Evolutionary conservation across 2,113 vertebrate genomes (phyloP), one percentile per base, ranked within the genome.

Genomic region (Aegotheles bennettii): DNA sequence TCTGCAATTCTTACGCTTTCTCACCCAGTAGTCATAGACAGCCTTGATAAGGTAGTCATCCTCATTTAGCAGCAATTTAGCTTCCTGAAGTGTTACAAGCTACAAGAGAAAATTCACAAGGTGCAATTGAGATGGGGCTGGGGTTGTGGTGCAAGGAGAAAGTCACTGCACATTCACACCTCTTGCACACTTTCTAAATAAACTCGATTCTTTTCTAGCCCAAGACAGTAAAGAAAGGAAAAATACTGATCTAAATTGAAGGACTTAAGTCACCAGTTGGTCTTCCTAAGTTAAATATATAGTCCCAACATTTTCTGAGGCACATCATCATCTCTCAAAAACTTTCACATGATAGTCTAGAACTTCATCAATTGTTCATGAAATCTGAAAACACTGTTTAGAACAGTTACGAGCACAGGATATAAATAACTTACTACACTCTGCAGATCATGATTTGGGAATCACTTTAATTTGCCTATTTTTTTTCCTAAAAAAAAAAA

Each of bases 11-110:
- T 98, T 99, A 91, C 99, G 98, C 95, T 99, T 99, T 92, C 99
- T 98, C 76, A 99, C 97, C 99, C 99, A 99, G 98, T 99, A 99
- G 97, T 99, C 99, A 71, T 99, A 99, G 24, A 99, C 99, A 18
- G 99, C 98, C 98, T 99, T 99, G 92, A 99, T 98, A 96, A 99
- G 98, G 97, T 98, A 99, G 97, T 99, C 99, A 54, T 99, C 99
- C 98, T 99, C 99, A 4, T 99, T 99, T 83, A 99, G 98, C 97
- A 99, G 98, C 97, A 98, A 92, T 60, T 99, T 99, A 53, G 99
- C 99, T 95, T 99, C 99, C 86, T 99, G 98, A 89, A 99, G 98
- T 84, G 99, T 99, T 50, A 99, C 98, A 70, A 99, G 98, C 99
- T 99, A 74, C 35, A 97, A 88, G 67, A 82, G 48, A 73, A 85